Conservation (phyloP, 1,140 invertebrate genomes). For the Lordiphosa collinella region DNA sequence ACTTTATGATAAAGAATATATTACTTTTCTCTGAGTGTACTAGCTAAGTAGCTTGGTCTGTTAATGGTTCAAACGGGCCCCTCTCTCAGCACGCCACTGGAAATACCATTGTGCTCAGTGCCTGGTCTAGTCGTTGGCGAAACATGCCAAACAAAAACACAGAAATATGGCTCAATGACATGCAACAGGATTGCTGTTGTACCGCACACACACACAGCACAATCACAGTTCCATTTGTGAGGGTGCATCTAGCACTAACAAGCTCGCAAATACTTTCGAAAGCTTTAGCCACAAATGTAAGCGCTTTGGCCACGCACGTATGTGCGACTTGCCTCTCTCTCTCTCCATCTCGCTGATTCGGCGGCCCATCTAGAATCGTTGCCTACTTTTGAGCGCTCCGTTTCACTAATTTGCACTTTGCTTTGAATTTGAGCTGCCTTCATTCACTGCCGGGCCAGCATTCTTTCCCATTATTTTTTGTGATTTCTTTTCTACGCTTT, state of each 20-base stretch:
- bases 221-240: constrained; percentile 17
- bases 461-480: constrained; percentile 4
- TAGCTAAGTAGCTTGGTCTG: constrained; percentile 21
- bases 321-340: background rate
- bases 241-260: constrained; percentile 64
- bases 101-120: constrained; percentile 52
- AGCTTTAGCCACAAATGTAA: constrained; percentile 73
- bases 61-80: constrained; percentile 21
- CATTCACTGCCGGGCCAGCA: background rate
- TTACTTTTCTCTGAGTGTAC: background rate
- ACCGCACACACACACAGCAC: constrained; percentile 18
- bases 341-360: background rate
- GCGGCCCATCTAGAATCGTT: constrained; percentile 13
- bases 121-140: constrained; percentile 22
- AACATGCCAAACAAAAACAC: constrained; percentile 56
- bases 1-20: too few species aligned
- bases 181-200: constrained; percentile 60
- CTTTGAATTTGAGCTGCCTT: constrained; percentile 38
- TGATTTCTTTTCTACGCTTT: constrained; percentile 54
- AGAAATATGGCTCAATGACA: constrained; percentile 74
- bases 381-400: constrained; percentile 52
- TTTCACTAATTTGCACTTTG: constrained; percentile 73
- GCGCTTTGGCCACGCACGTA: constrained; percentile 41
- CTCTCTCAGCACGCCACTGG: constrained; percentile 8
- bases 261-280: constrained; percentile 73